Conservation (phyloP, 2,888 invertebrate species). For the Trypoxylon attenuatum region DNA sequence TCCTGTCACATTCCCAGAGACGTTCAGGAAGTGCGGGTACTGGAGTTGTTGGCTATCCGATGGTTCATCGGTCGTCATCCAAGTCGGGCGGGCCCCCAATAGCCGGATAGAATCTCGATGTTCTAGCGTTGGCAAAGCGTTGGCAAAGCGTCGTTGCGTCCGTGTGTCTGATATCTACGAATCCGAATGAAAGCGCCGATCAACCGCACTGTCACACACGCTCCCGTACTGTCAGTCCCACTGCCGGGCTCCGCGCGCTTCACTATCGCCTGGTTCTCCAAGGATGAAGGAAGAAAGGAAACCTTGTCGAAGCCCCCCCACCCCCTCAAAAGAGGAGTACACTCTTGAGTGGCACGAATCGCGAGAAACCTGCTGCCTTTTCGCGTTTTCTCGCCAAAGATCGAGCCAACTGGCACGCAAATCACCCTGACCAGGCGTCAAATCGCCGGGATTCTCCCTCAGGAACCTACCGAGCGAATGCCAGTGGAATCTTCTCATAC, state of each 20-base stretch:
- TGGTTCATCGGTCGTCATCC: background rate
- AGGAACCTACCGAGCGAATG: slow-evolving; percentile 5
- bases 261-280: background rate
- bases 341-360: too few relatives aligned
- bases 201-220: background rate
- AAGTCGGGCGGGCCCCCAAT: background rate
- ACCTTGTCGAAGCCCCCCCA: background rate
- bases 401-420: background rate
- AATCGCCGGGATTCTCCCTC: slow-evolving; percentile 8
- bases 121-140: too few relatives aligned
- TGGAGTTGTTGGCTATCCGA: background rate
- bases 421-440: background rate
- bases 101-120: too few relatives aligned
- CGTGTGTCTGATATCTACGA: too few relatives aligned
- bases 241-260: background rate
- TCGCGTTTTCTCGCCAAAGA: too few relatives aligned
- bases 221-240: background rate
- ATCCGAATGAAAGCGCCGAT: background rate
- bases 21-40: slow-evolving; percentile 30
- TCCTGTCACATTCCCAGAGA: slow-evolving; percentile 53
- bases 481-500: slow-evolving; percentile 29
- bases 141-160: too few relatives aligned
- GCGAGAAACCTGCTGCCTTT: background rate
- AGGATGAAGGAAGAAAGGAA: background rate
- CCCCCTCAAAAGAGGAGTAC: background rate